Evolutionary conservation across 2,797 vertebrate species (phyloP), one percentile per base, ranked within the genome.

Genomic region (Apogon hyalosoma): DNA sequence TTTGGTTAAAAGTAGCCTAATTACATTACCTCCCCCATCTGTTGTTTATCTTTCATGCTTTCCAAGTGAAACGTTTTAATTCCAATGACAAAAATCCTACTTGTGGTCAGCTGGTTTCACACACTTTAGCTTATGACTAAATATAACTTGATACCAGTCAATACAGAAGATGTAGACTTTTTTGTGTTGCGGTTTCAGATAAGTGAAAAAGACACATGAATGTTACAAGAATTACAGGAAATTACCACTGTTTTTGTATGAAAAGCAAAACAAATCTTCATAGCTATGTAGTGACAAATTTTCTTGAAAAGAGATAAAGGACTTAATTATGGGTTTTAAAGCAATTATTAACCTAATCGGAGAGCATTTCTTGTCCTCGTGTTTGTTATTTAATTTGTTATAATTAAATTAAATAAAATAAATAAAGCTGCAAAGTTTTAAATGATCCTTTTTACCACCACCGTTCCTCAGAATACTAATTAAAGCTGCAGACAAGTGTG

Each of bases 381-480:
- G 2, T 76, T 76, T 69, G 31, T 66, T 47, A 42, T 73, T 28
- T 28, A 4, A 28, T 28, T 28, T 28, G 24, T 28, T 28, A 28
- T 28, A 28, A 28, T 28, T 28, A 4, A 28, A 28, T 28, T 28
- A 28, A 80, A 77, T 60, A 28, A 28, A 80, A 77, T 60, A 28
- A 28, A 28, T 28, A 28, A 28, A 28, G 3, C 24, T 28, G 24
- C 24, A 28, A 28, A 28, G 5, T 28, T 28, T 28, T 28, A 28
- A 28, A 67, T 69, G 76, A 68, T 83, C 75, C 75, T 52, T 60
- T 16, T 28, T 75, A 39, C 42, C 45, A 36, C 63, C 57, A 60
- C 63, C 41, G 63, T 72, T 73, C 18, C 69, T 86, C 74, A 73
- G 77, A 80, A 82, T 66, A 70, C 58, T 77, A 86, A 86, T 85